A percentile compares a stretch with the other conserved stretches of the same genome.
These are phyloP conservation scores for Panurus biarmicus DNA, from an alignment of 2,113 vertebrate species.

Conservation along the genomic window DNA sequence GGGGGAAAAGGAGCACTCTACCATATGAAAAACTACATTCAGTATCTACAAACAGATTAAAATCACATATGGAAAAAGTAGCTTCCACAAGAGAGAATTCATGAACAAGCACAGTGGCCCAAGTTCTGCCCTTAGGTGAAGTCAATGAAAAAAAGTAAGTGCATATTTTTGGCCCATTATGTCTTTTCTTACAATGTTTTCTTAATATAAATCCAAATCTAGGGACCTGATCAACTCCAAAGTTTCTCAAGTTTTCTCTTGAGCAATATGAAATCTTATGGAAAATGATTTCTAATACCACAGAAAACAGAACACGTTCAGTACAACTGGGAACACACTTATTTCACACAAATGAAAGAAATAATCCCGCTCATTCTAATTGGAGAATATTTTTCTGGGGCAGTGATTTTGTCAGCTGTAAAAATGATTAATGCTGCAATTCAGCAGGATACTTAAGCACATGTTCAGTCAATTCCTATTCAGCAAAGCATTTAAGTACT, in stretches of 20 bases:
- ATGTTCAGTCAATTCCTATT: conserved; percentile 64
- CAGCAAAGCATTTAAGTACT: conserved; percentile 58
- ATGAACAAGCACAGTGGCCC: not conserved
- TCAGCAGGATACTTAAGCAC: conserved; percentile 61
- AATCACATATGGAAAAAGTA: conserved; percentile 32
- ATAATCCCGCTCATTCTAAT: conserved; percentile 57
- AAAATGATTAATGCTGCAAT: conserved; percentile 63
- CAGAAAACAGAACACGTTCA: conserved; percentile 38
- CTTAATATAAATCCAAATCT: conserved; percentile 44
- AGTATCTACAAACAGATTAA: conserved; percentile 35
- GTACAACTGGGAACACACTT: conserved; percentile 39
- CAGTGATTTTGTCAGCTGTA: conserved; percentile 63
- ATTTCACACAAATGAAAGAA: conserved; percentile 60
- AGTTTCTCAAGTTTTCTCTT: conserved; percentile 51
- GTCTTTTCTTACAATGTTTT: conserved; percentile 8
- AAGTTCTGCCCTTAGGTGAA: conserved; percentile 37
- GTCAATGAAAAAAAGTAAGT: conserved; percentile 9
- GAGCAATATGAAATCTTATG: conserved; percentile 52
- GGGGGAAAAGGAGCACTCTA: not conserved
- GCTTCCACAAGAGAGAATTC: conserved; percentile 29
- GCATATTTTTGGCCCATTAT: conserved; percentile 22
- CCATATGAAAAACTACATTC: not conserved
- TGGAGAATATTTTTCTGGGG: conserved; percentile 65
- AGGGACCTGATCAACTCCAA: conserved; percentile 45
- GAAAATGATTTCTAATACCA: conserved; percentile 59